Base-by-base conservation (phyloP, 1,140 invertebrate species). In the Drosophila quadrilineata region DNA sequence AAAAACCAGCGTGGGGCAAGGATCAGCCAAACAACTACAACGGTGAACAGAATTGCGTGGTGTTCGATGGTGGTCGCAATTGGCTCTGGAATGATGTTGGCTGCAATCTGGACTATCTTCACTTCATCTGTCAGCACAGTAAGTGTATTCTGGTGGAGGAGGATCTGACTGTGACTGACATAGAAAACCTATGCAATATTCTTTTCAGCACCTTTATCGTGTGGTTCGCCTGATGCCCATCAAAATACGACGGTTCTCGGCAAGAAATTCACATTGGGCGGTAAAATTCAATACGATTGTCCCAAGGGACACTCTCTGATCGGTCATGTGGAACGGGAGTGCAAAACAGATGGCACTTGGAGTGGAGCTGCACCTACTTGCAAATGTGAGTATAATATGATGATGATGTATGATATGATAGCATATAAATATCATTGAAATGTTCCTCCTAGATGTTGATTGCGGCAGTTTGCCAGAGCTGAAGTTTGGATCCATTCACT, bases 31-130 rank as follows among this genome's bases (percentile, higher is more conserved):
- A 98, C 86, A 98, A 98, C 82, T 98, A 98, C 90, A 98, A 98
- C 77, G 96, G 96, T 0, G 96, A 98, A 80, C 97, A 98, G 89
- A 98, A 98, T 89, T 98, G 96, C 89, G 96, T 95, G 2, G 96
- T 98, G 4, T 90, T 98, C 50, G 97, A 98, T 79, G 96, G 96
- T 2, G 96, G 95, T 0, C 92, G 95, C 48, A 93, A 94, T 33
- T 98, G 97, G 97, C 90, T 95, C 0, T 98, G 96, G 96, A 98
- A 98, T 89, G 97, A 98, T 90, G 96, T 98, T 17, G 96, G 96
- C 14, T 98, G 97, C 88, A 96, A 97, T 89, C 92, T 98, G 33
- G 95, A 97, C 90, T 96, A 97, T 89, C 90, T 98, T 21, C 95
- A 96, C 87, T 98, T 96, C 94, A 96, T 98, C 82, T 98, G 97